A percentile compares a stretch with the other conserved stretches of the same genome.
Conservation (phyloP, 2,888 invertebrate genomes). For the Aphidius colemani region DNA sequence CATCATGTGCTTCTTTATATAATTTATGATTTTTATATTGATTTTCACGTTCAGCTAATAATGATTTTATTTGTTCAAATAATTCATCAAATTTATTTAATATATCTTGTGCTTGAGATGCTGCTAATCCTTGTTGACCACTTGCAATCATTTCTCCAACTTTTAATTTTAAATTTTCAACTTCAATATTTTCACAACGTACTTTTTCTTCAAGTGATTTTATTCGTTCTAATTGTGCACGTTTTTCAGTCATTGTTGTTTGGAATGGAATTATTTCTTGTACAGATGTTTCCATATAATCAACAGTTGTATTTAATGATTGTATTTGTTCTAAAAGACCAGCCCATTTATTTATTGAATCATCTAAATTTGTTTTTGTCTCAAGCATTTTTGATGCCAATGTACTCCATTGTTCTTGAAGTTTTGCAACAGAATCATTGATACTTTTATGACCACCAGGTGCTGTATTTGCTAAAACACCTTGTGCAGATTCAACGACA, state of each 20-base stretch:
- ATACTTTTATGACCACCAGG: slow-evolving; percentile 86
- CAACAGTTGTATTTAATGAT: slow-evolving; percentile 80
- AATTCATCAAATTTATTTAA: slow-evolving; percentile 80
- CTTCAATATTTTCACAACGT: slow-evolving; percentile 86
- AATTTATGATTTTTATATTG: slow-evolving; percentile 86
- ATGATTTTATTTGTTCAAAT: slow-evolving; percentile 73
- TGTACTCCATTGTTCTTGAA: slow-evolving; percentile 91
- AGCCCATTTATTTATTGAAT: slow-evolving; percentile 89
- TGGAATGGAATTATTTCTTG: slow-evolving; percentile 77
- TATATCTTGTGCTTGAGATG: slow-evolving; percentile 83
- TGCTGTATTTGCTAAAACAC: slow-evolving; percentile 88
- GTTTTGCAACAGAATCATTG: slow-evolving; percentile 77
- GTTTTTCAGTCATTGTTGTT: slow-evolving; percentile 83
- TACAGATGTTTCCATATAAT: slow-evolving; percentile 75
- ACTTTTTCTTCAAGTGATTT: slow-evolving; percentile 87
- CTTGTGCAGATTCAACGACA: slow-evolving; percentile 89
- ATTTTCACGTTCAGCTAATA: slow-evolving; percentile 79
- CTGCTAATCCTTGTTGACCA: slow-evolving; percentile 82
- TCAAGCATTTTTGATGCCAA: slow-evolving; percentile 87
- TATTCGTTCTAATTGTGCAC: slow-evolving; percentile 81
- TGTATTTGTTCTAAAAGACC: slow-evolving; percentile 88
- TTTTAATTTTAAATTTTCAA: slow-evolving; percentile 82
- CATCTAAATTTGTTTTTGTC: slow-evolving; percentile 84
- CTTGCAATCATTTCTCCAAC: slow-evolving; percentile 84
- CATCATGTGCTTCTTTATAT: slow-evolving; percentile 91